Conservation (phyloP, 1,140 invertebrate species). For the Psilanteris sp. region DNA sequence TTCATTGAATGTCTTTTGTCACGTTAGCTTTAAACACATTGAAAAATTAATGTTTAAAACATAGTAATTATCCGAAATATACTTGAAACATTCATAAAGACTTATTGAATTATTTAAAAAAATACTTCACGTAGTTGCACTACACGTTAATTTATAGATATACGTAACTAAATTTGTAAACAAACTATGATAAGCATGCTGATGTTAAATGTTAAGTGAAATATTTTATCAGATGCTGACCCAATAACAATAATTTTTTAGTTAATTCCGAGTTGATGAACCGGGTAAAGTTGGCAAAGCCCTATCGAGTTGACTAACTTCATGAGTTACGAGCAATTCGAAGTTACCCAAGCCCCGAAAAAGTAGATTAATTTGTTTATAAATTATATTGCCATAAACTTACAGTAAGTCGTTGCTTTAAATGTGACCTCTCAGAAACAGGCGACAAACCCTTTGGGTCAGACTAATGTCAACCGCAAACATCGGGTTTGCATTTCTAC, state of each 20-base stretch:
- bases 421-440: slow-evolving; percentile 42
- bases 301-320: slow-evolving; percentile 27
- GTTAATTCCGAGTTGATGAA: slow-evolving; percentile 14
- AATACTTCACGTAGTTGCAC: no score
- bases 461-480: slow-evolving; percentile 55
- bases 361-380: slow-evolving; percentile 43
- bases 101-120: no score
- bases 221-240: no score
- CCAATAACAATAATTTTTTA: neutral
- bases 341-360: slow-evolving; percentile 19
- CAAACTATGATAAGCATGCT: no score
- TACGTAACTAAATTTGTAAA: no score
- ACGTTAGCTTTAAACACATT: no score
- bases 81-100: no score
- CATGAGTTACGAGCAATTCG: slow-evolving; percentile 17
- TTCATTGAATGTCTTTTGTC: slow-evolving; percentile 19
- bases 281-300: slow-evolving; percentile 11
- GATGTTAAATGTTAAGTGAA: no score
- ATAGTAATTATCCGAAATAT: no score
- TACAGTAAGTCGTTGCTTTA: slow-evolving; percentile 39
- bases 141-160: no score
- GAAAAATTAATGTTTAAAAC: no score
- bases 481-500: slow-evolving; percentile 42
- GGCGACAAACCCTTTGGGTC: slow-evolving; percentile 44
- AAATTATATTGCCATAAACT: slow-evolving; percentile 42